Conservation (phyloP, 2,888 invertebrate species). For the Nowickia ferox region DNA sequence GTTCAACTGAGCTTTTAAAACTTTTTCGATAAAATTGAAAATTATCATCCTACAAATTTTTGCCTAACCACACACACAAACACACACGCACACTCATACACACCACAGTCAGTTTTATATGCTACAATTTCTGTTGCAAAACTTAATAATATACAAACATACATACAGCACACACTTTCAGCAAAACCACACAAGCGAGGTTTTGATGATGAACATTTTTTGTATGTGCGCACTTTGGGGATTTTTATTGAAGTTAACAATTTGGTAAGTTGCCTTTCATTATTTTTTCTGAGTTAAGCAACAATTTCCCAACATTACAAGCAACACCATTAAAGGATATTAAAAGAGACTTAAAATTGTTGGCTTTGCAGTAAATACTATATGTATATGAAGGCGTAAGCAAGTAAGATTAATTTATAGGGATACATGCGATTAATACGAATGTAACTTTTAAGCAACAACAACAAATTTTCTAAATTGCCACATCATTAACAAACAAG, state of each 20-base stretch:
- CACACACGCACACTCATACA: not conserved
- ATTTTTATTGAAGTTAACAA: not conserved
- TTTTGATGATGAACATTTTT: not conserved
- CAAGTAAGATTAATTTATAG: not conserved
- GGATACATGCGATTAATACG: not conserved
- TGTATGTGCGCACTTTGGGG: not conserved
- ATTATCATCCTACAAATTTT: conserved; percentile 25
- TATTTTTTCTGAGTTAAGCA: not conserved
- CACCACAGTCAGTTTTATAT: not conserved
- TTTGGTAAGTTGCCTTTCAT: not conserved
- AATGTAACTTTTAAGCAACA: not conserved
- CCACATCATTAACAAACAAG: conserved; percentile 37
- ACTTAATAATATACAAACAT: conserved; percentile 13
- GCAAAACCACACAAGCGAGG: not conserved
- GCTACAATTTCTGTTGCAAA: conserved; percentile 17
- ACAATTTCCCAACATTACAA: not conserved
- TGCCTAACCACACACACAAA: not conserved
- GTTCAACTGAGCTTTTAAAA: conserved; percentile 8
- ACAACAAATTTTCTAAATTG: conserved; percentile 35
- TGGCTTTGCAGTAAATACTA: conserved; percentile 32
- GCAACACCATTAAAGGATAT: conserved; percentile 18
- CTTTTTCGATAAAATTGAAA: conserved; percentile 43
- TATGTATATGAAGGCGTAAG: conserved; percentile 3
- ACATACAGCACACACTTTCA: conserved; percentile 8
- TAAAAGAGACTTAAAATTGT: conserved; percentile 40